Evolutionary conservation across 2,888 invertebrate genomes (phyloP), one percentile per base, ranked within the genome.

Genomic region (Hemistola chrysoprasaria): DNA sequence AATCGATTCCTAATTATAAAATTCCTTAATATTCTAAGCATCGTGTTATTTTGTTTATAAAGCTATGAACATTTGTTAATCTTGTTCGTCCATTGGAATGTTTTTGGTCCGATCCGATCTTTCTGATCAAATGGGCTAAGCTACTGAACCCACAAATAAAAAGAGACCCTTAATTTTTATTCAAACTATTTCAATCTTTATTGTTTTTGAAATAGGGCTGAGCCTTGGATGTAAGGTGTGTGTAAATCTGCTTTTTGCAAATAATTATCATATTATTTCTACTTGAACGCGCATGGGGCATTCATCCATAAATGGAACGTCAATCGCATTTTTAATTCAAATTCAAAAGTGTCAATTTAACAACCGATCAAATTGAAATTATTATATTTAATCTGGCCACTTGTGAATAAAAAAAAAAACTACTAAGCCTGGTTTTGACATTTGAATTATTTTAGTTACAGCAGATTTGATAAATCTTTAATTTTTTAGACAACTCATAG

Each of bases 71-170:
- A 57, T 61, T 61, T 60, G 60, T 66, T 53, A 58, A 45, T 56
- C 53, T 61, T 71, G 67, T 76, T 68, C 43, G 23, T 32, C 69
- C 68, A 71, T 73, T 59, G 77, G 80, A 81, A 84, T 83, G 76
- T 69, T 52, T 71, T 76, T 65, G 45, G 56, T 59, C 4, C 60
- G 74, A 80, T 81, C 64, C 56, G 59, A 85, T 84, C 82, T 84
- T 86, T 83, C 71, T 77, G 58, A 83, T 81, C 71, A 70, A 67
- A 57, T 63, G 68, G 56, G 63, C 73, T 65, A 61, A 51, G 85
- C 85, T 85, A 85, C 86, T 57, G 84, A 63, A 62, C 63, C 63
- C 54, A 59, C 47, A 36, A 47, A 44, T 42, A 41, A 32, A 27
- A 47, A 45, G 44, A 11, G 40, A 38, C 11, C 26, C n/a, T n/a